Evolutionary conservation across 2,888 invertebrate species (phyloP).

Genomic region (Acanthosepion esculentum): DNA sequence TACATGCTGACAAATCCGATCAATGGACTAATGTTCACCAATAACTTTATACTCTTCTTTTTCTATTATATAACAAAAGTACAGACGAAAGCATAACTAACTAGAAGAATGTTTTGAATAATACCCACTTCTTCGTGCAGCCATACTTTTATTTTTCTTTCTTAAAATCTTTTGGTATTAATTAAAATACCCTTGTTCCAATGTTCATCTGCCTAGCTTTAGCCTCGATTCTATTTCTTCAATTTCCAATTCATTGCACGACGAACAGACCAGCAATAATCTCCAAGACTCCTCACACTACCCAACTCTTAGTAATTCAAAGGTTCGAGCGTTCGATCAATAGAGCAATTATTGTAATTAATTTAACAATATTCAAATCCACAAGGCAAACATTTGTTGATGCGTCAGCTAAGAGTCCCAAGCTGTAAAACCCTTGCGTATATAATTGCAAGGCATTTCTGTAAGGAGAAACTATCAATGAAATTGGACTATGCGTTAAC

Average conservation of each 20-base stretch:
- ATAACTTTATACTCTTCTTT: too few relatives aligned
- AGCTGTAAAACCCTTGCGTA: not conserved
- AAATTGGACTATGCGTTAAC: not conserved
- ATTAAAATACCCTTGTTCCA: not conserved
- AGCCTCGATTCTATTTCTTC: not conserved
- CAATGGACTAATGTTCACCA: too few relatives aligned
- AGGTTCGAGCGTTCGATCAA: not conserved
- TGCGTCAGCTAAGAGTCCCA: constrained; percentile 14
- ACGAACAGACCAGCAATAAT: not conserved
- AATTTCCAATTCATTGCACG: not conserved
- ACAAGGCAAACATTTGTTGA: constrained; percentile 40
- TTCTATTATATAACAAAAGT: too few relatives aligned
- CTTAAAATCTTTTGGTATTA: not conserved
- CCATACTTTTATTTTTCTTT: not conserved
- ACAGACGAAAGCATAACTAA: too few relatives aligned
- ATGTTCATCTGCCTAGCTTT: not conserved
- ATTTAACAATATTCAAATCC: constrained; percentile 41
- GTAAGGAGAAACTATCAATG: not conserved
- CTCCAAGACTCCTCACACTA: not conserved
- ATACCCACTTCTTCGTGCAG: not conserved
- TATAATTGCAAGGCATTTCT: not conserved
- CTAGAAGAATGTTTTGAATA: too few relatives aligned
- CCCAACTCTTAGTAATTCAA: not conserved
- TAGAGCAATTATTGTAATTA: constrained; percentile 41
- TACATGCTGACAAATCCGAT: too few relatives aligned